Conservation (phyloP, 1,140 invertebrate genomes). For the Carposina sasakii region DNA sequence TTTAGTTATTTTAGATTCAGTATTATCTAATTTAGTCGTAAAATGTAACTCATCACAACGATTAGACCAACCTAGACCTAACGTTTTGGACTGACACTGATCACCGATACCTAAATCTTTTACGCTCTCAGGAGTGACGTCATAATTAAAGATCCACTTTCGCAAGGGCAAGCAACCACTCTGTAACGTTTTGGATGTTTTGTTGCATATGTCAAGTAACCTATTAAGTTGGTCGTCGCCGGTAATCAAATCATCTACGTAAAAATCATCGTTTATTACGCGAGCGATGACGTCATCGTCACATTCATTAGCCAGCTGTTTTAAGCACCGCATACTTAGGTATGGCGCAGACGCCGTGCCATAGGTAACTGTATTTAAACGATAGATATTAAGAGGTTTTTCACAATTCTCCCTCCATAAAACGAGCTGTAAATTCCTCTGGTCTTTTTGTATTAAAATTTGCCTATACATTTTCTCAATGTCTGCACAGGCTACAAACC, state of each 20-base stretch:
- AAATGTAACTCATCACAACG: slow-evolving; percentile 2
- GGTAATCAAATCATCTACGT: slow-evolving; percentile 4
- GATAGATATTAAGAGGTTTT: slow-evolving; percentile 22
- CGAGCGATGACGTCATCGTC: neutral
- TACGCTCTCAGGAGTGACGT: neutral
- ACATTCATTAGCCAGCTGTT: slow-evolving; percentile 35
- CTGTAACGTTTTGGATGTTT: neutral
- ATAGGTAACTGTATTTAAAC: slow-evolving; percentile 24
- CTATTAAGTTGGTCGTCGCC: neutral
- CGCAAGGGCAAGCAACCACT: neutral
- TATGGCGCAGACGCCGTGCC: slow-evolving; percentile 39
- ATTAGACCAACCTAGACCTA: slow-evolving; percentile 5
- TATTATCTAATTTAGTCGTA: slow-evolving; percentile 1
- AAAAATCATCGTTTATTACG: slow-evolving; percentile 2
- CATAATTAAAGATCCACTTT: slow-evolving; percentile 6
- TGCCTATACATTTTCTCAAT: slow-evolving; percentile 58
- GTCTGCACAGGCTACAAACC: slow-evolving; percentile 41
- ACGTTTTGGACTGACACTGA: slow-evolving; percentile 4
- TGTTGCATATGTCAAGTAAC: neutral
- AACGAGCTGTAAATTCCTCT: slow-evolving; percentile 43
- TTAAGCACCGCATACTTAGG: slow-evolving; percentile 33
- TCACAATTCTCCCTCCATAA: slow-evolving; percentile 33
- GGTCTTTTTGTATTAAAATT: slow-evolving; percentile 30
- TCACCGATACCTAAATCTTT: neutral
- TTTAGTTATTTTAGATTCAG: neutral